Evolutionary conservation across 2,888 invertebrate species (phyloP), one percentile per base, ranked within the genome.

Genomic region (Altica lythri): DNA sequence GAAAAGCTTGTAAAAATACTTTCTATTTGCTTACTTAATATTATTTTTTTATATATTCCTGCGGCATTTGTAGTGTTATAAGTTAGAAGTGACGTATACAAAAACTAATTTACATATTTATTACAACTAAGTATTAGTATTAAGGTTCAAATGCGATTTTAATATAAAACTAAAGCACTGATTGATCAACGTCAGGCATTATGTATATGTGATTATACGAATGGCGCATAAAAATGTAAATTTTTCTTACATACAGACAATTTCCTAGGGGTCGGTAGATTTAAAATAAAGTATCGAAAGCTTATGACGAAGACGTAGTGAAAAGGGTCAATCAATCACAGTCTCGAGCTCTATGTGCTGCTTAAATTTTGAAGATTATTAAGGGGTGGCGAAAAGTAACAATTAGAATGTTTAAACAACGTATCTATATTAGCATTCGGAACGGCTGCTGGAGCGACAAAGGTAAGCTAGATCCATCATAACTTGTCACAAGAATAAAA

Each of bases 341-440:
- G 57, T 51, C 34, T 37, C 25, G 46, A 48, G 57, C 52, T 40
- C 22, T 40, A 8, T 12, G 40, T 13, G 12, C 19, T 35, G 44
- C 55, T 50, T 43, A 42, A 50, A 48, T 50, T 61, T 44, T 22
- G 52, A 59, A 59, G 55, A 40, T 40, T 40, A 64, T 60, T 56
- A 50, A 54, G 55, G 64, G 61, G 62, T 61, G 65, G 52, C 57
- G 61, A 69, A 72, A 72, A 69, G 69, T 70, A 70, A 75, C 74
- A 75, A 75, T 75, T 74, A 73, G 69, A 66, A 69, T 74, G 73
- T 74, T 75, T 75, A 75, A 75, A 74, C 73, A 75, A 74, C 73
- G 69, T 64, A 65, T 57, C 59, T 55, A 66, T 72, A 73, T 73
- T 73, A 72, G 72, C 72, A 72, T 72, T 64, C 29, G 46, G 47